Evolutionary conservation across 2,113 vertebrate species (phyloP).

Genomic region (Myodes glareolus): DNA sequence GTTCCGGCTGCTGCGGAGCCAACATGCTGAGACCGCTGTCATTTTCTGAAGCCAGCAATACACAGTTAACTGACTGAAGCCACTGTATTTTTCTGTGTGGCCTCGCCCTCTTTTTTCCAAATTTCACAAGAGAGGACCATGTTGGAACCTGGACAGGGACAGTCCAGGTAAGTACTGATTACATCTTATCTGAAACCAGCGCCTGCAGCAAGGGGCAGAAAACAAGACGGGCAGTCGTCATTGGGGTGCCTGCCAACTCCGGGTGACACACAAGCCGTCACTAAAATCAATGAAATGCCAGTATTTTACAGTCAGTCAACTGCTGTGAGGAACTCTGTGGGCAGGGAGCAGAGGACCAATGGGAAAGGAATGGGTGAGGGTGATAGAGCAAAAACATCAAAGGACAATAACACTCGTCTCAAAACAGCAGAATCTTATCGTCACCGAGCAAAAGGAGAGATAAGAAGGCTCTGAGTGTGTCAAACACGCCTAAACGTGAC

Average conservation of each 20-base stretch:
- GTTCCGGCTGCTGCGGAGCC: neutral
- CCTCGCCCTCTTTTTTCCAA: neutral
- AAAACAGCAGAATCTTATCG: neutral
- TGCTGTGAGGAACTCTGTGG: neutral
- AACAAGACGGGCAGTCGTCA: no score
- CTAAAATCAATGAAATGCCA: neutral
- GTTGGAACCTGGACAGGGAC: neutral
- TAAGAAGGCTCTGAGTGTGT: no score
- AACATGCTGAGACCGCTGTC: accelerated
- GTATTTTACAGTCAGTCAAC: neutral
- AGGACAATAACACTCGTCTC: neutral
- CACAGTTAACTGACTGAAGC: neutral
- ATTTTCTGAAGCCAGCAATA: neutral
- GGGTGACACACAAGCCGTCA: accelerated
- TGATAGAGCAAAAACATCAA: neutral
- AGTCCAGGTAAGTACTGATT: neutral
- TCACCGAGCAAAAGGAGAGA: neutral
- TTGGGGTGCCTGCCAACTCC: neutral
- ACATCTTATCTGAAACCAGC: neutral
- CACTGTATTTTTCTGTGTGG: neutral
- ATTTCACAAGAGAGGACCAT: neutral
- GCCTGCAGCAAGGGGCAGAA: no score
- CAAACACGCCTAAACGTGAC: neutral
- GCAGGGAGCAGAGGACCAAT: no score
- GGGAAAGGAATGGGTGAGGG: neutral